Percentiles rank a stretch among this genome's conserved stretches.
Conservation (phyloP, 2,113 vertebrate species). For the Myrmecobius fasciatus region DNA sequence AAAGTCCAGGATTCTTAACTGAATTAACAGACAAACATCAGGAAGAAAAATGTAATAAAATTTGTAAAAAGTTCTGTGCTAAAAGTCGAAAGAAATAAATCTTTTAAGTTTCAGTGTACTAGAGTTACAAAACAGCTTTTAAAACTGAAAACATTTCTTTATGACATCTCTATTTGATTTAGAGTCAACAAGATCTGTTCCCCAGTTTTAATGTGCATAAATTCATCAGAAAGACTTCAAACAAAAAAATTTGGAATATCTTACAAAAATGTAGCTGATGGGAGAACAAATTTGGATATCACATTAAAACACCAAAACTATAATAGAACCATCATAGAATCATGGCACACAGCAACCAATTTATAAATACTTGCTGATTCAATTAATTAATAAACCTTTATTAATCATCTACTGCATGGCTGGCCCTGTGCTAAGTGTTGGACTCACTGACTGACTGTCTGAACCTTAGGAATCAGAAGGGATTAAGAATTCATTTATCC, state of each 20-base stretch:
- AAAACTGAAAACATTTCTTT: conserved; percentile 17
- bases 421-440: neutral
- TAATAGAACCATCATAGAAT: neutral
- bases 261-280: conserved; percentile 18
- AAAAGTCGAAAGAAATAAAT: conserved; percentile 36
- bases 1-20: conserved; percentile 37
- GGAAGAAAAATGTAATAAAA: conserved; percentile 21
- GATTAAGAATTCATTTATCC: neutral
- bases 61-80: conserved; percentile 33
- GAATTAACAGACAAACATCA: conserved; percentile 43
- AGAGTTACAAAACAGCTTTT: conserved; percentile 24
- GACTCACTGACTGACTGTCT: neutral
- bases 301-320: conserved; percentile 25
- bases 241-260: neutral
- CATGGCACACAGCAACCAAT: neutral
- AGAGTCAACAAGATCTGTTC: conserved; percentile 3
- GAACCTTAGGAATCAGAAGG: neutral
- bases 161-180: conserved; percentile 17
- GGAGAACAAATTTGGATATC: conserved; percentile 16
- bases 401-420: conserved; percentile 11
- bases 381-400: neutral
- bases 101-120: conserved; percentile 16
- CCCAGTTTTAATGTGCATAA: conserved; percentile 22
- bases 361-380: neutral
- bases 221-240: conserved; percentile 14